A percentile compares a stretch with the other conserved stretches of the same genome.
These are phyloP conservation scores for Carcina quercana DNA, from an alignment of 2,888 invertebrate species.

Conservation along the genomic window DNA sequence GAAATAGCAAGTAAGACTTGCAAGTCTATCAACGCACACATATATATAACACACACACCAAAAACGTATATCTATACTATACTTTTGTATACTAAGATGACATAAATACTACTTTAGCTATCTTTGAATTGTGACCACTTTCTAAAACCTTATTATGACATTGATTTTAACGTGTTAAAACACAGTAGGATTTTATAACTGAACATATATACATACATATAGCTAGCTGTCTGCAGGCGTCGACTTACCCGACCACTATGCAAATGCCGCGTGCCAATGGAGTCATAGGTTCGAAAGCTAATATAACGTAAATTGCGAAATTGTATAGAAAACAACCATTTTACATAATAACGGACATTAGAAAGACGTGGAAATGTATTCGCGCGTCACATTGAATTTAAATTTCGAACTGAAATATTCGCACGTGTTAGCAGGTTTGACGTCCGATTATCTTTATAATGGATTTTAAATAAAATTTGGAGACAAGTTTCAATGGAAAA, in stretches of 20 bases:
- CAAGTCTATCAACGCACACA: too few species aligned
- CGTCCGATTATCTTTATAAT: too few species aligned
- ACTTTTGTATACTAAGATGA: neutral
- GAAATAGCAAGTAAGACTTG: too few species aligned
- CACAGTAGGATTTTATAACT: too few species aligned
- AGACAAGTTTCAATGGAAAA: too few species aligned
- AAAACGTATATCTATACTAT: too few species aligned
- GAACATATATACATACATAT: constrained; percentile 1
- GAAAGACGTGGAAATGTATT: constrained; percentile 19
- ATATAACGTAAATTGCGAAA: constrained; percentile 55
- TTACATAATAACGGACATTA: constrained; percentile 47
- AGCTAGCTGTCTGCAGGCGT: constrained; percentile 12
- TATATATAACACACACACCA: too few species aligned
- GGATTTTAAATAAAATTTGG: too few species aligned
- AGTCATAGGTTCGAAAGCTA: constrained; percentile 60
- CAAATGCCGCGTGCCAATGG: constrained; percentile 67
- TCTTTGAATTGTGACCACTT: too few species aligned
- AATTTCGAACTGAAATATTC: constrained; percentile 15
- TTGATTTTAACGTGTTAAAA: too few species aligned
- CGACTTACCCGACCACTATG: constrained; percentile 41
- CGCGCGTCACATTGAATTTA: constrained; percentile 20
- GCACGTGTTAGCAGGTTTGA: constrained; percentile 9
- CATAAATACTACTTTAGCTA: too few species aligned
- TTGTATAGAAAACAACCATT: constrained; percentile 47
- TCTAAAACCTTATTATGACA: too few species aligned